These are phyloP conservation scores for Polietes domitor DNA, from an alignment of 2,888 invertebrate genomes.

Conservation along the genomic window DNA sequence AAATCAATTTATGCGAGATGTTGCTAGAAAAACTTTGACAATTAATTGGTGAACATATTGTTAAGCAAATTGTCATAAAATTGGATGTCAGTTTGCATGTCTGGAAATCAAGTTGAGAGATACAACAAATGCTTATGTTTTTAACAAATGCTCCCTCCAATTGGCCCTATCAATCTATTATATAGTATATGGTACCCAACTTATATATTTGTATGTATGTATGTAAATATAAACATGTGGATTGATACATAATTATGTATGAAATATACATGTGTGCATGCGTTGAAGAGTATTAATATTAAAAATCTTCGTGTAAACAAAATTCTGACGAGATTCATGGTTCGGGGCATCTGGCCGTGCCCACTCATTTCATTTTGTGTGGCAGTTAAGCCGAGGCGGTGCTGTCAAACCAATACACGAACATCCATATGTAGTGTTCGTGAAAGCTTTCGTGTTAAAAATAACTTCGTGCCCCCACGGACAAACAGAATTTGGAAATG, in stretches of 20 bases:
- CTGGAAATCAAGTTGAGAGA: too few relatives aligned
- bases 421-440: slow-evolving; percentile 38
- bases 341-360: neutral
- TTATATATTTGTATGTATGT: neutral
- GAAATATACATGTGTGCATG: too few relatives aligned
- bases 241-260: slow-evolving; percentile 10
- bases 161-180: too few relatives aligned
- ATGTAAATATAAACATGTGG: neutral
- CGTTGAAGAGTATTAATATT: neutral
- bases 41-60: too few relatives aligned
- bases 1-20: too few relatives aligned
- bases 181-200: too few relatives aligned
- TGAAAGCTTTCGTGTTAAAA: slow-evolving; percentile 24
- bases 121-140: too few relatives aligned
- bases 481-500: slow-evolving; percentile 17
- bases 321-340: neutral
- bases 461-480: slow-evolving; percentile 5
- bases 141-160: too few relatives aligned
- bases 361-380: neutral
- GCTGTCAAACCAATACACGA: neutral
- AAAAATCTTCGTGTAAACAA: neutral
- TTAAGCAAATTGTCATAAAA: too few relatives aligned
- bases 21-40: too few relatives aligned
- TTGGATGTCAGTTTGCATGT: too few relatives aligned
- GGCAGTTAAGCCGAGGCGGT: neutral